A percentile compares a stretch with the other conserved stretches of the same genome.
These are phyloP conservation scores for Coenobita brevimanus DNA, from an alignment of 1,140 invertebrate genomes.

Conservation along the genomic window DNA sequence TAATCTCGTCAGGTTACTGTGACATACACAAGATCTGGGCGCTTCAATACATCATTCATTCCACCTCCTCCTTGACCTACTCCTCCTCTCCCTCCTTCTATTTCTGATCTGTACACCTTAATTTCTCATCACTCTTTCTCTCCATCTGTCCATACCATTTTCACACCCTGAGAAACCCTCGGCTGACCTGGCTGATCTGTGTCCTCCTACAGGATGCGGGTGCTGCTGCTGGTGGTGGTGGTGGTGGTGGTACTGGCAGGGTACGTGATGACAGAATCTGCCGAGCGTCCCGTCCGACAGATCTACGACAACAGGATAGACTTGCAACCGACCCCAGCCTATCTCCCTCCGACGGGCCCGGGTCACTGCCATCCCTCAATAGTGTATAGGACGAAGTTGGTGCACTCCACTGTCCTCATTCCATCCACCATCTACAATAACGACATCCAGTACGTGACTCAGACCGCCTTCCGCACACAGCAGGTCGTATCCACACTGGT, in stretches of 20 bases:
- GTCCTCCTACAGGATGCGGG: constrained; percentile 47
- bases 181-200: no score
- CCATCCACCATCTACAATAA: constrained; percentile 42
- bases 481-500: constrained; percentile 40
- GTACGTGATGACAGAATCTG: neutral
- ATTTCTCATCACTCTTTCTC: no score
- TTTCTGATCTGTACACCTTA: no score
- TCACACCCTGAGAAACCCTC: neutral
- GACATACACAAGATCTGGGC: no score
- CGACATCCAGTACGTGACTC: constrained; percentile 23
- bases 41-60: no score
- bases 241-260: neutral
- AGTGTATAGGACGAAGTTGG: constrained; percentile 14
- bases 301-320: constrained; percentile 2
- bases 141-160: no score
- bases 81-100: no score
- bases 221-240: constrained; percentile 4
- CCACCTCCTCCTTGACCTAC: no score
- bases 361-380: neutral
- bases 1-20: no score
- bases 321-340: constrained; percentile 20
- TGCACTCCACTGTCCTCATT: constrained; percentile 36
- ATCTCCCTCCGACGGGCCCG: constrained; percentile 20
- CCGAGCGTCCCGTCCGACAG: constrained; percentile 25
- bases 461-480: constrained; percentile 21